Base-by-base conservation (phyloP, 2,797 vertebrate genomes). In the Margarornis squamiger region DNA sequence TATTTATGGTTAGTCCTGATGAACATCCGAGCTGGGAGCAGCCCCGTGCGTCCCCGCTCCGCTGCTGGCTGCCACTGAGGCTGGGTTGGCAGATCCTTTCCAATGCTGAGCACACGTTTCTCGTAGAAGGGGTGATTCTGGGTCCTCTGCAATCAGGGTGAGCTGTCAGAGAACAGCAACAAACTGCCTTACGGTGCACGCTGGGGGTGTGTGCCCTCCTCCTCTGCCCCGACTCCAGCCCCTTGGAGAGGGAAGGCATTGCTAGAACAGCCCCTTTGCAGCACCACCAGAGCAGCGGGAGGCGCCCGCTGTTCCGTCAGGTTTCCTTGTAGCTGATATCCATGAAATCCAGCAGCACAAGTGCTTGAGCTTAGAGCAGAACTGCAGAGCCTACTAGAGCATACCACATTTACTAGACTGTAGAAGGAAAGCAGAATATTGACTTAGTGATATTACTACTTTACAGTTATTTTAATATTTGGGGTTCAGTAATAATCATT, bases 1-100 rank as follows among this genome's bases (percentile, higher is more conserved):
- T 95, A 92, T 97, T 97, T 97, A 82, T 92, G 96, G 95, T 94
- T 96, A 96, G 93, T 96, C 95, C 79, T 76, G 74, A 87, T 88
- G 90, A 65, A 63, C 94, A 90, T 96, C 94, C 92, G 86, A 79
- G 90, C 81, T 94, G 96, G 97, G 91, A 92, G 59, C 62, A 82
- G 78, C 70, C 73, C 61, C 21, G 6, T 43, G 73, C 82, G 30
- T 95, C 95, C 96, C 96, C 79, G 68, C 94, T 70, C 88, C 96
- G 91, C 96, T 97, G 94, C 97, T 97, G 96, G 90, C 81, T 92
- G 75, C 96, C 94, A 29, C 92, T 27, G 63, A 94, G 96, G 84
- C 78, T 91, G 96, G 95, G 84, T 72, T 57, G 72, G 90, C 95
- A 90, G 88, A 93, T 95, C 71, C 93, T 90, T 88, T 46, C 79